Conservation (phyloP, 2,888 invertebrate species). For the Alentia gelatinosa region DNA sequence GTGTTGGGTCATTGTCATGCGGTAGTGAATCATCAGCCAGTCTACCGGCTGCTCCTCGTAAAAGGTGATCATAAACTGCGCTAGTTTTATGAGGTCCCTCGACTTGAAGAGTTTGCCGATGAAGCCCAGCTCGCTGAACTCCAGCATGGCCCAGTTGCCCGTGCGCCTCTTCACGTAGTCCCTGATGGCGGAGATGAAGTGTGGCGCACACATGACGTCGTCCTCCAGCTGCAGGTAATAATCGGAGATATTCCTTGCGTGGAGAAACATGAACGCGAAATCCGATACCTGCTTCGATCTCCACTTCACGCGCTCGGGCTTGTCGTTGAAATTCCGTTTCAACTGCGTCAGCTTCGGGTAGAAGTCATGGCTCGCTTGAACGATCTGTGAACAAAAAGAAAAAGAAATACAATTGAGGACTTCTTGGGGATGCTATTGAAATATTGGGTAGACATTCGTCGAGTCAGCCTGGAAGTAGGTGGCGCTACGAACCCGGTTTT, state of each 20-base stretch:
- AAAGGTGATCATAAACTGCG: slow-evolving; percentile 62
- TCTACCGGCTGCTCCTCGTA: slow-evolving; percentile 68
- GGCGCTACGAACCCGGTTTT: too few species aligned
- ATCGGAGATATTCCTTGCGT: slow-evolving; percentile 71
- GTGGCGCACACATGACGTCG: slow-evolving; percentile 73
- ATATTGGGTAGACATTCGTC: too few species aligned
- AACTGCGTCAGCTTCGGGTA: slow-evolving; percentile 70
- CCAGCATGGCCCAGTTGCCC: slow-evolving; percentile 75
- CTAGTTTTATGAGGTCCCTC: slow-evolving; percentile 67
- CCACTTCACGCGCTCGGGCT: slow-evolving; percentile 76
- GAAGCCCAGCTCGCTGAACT: slow-evolving; percentile 77
- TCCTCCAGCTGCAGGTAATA: slow-evolving; percentile 79
- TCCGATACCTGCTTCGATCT: slow-evolving; percentile 77
- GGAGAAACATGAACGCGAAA: slow-evolving; percentile 73
- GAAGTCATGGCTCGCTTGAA: slow-evolving; percentile 70
- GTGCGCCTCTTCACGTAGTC: slow-evolving; percentile 68
- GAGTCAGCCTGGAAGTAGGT: too few species aligned
- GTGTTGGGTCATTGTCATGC: slow-evolving; percentile 61
- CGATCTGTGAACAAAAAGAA: slow-evolving; percentile 52
- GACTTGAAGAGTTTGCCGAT: slow-evolving; percentile 77
- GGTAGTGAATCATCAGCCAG: slow-evolving; percentile 64
- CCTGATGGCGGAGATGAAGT: slow-evolving; percentile 73
- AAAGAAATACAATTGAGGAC: too few species aligned
- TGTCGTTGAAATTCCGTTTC: slow-evolving; percentile 77
- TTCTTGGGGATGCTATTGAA: too few species aligned